phyloP scores from a whole-genome alignment of 1,140 invertebrate species.

The Trichoplusia ni region DNA sequence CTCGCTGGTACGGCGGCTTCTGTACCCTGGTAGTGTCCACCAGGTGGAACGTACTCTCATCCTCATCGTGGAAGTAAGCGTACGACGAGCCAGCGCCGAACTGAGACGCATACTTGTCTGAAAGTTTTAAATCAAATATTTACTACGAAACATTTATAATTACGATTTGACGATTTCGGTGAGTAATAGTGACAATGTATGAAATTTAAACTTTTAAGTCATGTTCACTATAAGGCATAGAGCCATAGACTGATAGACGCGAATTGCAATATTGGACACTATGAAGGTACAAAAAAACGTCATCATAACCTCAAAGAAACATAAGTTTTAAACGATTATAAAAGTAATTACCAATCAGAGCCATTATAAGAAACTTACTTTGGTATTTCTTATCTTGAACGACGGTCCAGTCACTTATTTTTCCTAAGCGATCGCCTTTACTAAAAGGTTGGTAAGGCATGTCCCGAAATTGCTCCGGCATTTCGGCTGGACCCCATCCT shows the following conservation, averaged over 20 bases:
- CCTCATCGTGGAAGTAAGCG: conserved; percentile 98
- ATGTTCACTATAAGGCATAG: too few relatives aligned
- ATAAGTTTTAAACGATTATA: neutral
- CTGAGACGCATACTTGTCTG: conserved; percentile 97
- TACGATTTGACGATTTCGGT: too few relatives aligned
- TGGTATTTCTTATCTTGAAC: conserved; percentile 97
- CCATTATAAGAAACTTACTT: too few relatives aligned
- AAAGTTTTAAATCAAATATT: conserved; percentile 34
- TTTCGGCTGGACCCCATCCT: conserved; percentile 97
- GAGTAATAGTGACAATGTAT: too few relatives aligned
- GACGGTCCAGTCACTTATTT: conserved; percentile 99
- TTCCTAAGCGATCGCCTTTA: conserved; percentile 97
- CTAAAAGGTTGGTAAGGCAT: conserved; percentile 99
- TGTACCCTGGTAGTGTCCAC: conserved; percentile 96
- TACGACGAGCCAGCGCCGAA: conserved; percentile 97
- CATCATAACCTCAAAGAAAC: conserved; percentile 48
- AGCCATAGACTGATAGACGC: too few relatives aligned
- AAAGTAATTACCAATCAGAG: too few relatives aligned
- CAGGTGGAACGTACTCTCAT: conserved; percentile 98
- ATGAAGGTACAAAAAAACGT: conserved; percentile 19
- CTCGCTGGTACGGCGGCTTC: conserved; percentile 94
- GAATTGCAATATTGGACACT: neutral
- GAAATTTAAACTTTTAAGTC: too few relatives aligned
- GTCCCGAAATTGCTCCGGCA: conserved; percentile 97
- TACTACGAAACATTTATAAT: too few relatives aligned